Percentiles rank a stretch among this genome's conserved stretches.
phyloP scores from a whole-genome alignment of 1,140 invertebrate genomes.

The Tachypleus tridentatus region DNA sequence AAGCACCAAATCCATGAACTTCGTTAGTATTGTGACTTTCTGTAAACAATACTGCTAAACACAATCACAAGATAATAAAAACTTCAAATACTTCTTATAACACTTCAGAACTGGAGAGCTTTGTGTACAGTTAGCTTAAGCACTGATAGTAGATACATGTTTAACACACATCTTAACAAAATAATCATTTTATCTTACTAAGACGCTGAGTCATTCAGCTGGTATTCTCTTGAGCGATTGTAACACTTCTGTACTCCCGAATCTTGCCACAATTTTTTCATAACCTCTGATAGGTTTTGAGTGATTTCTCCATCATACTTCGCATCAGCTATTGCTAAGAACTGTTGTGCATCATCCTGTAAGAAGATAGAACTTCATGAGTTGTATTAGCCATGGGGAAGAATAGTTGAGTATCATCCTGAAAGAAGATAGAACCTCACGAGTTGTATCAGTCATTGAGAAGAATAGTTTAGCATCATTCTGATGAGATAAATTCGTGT shows the following conservation, averaged over 20 bases:
- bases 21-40: no score
- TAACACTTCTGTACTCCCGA: slow-evolving; percentile 72
- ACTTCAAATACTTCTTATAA: no score
- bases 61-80: no score
- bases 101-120: no score
- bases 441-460: no score
- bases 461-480: no score
- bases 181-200: slow-evolving; percentile 41
- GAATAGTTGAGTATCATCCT: slow-evolving; percentile 69
- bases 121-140: no score
- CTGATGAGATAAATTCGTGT: no score
- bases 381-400: slow-evolving; percentile 36
- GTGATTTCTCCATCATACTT: slow-evolving; percentile 71
- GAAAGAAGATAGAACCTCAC: slow-evolving; percentile 22
- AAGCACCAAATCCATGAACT: no score
- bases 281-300: slow-evolving; percentile 61
- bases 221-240: slow-evolving; percentile 69
- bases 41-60: no score
- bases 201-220: slow-evolving; percentile 84
- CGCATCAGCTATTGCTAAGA: slow-evolving; percentile 72
- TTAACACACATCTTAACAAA: no score
- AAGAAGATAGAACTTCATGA: slow-evolving; percentile 40
- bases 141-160: no score
- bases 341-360: slow-evolving; percentile 70
- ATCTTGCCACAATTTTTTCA: slow-evolving; percentile 84